Evolutionary conservation across 2,113 vertebrate species (phyloP), one percentile per base, ranked within the genome.

Genomic region (Ascaphus truei): DNA sequence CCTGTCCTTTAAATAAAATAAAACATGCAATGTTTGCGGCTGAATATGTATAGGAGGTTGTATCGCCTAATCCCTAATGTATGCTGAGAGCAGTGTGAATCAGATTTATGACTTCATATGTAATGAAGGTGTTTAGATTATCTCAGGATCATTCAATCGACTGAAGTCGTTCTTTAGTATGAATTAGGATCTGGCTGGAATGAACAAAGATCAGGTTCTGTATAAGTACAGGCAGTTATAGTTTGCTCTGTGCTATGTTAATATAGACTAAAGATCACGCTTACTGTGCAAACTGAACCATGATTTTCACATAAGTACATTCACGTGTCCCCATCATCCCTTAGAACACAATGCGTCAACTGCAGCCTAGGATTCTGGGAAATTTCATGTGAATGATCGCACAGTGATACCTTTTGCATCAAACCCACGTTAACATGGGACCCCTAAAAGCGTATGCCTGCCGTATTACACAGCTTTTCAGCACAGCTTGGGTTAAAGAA

Each of bases 81-180:
- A 37, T 37, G 33, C 33, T 39, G 56, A 59, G 56, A 13, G 56
- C 34, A 39, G 20, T 39, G 31, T 59, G 37, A 59, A 59, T 25
- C 29, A 39, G 56, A 59, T 59, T 37, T 59, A 59, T 59, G 33
- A 26, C 33, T 59, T 59, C 22, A 39, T 23, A 59, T 59, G 23
- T 59, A 59, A 59, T 39, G 33, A 37, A 59, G 33, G 30, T 36
- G 10, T 34, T 34, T 22, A 39, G 11, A 59, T 25, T 12, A 59
- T 59, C 34, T 37, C 26, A 23, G 39, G 22, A 59, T 59, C 34
- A 37, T 39, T 22, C 56, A 13, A 10, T 11, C 56, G 3, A 25
- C 10, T 59, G 56, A 39, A 57, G 53, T 31, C 29, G 7, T 6
- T 29, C 53, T 34, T 57, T 57, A 33, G 29, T 10, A 4, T 57